Base-by-base conservation (phyloP, 2,888 invertebrate genomes). In the Mayetiola destructor region DNA sequence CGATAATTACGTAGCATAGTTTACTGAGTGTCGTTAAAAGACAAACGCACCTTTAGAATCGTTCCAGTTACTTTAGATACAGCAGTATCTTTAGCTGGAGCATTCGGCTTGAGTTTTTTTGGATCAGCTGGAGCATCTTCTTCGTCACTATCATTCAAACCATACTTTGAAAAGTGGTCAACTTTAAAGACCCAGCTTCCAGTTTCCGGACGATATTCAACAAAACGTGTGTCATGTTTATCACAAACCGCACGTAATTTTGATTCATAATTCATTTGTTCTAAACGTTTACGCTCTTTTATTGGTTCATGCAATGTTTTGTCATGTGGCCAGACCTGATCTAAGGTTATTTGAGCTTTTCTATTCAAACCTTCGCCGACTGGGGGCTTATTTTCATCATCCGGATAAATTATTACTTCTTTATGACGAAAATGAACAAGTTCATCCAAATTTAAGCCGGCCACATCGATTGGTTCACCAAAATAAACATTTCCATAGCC, bases 151-250 rank as follows among this genome's bases (percentile, higher is more conserved):
- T 94, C 94, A 10, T 82, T 83, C 2, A 90, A 72, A 0, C 90
- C 91, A 69, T 95, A 96, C 67, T 93, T 94, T 16, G 94, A 93
- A 72, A 95, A 95, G 71, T 95, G 95, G 58, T 90, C 86, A 52
- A 87, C 88, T 69, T 86, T 81, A 73, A 97, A 97, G 56, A 95
- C 94, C 96, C 97, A 99, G 57, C 94, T 92, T 23, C 97, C 97
- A 2, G 92, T 93, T 68, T 90, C 88, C 0, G 95, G 90, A 0
- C 93, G 79, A 72, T 95, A 97, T 68, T 97, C 96, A 5, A 94
- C 80, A 70, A 97, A 99, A 57, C 84, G 82, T 0, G 93, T 92
- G 60, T 85, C 86, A 70, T 94, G 87, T 64, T 88, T 89, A 61
- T 84, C 82, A 59, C 92, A 89, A 1, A 88, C 85, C 30, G 82